These are phyloP conservation scores for Thunnus thynnus DNA, from an alignment of 2,113 vertebrate species.

Conservation along the genomic window DNA sequence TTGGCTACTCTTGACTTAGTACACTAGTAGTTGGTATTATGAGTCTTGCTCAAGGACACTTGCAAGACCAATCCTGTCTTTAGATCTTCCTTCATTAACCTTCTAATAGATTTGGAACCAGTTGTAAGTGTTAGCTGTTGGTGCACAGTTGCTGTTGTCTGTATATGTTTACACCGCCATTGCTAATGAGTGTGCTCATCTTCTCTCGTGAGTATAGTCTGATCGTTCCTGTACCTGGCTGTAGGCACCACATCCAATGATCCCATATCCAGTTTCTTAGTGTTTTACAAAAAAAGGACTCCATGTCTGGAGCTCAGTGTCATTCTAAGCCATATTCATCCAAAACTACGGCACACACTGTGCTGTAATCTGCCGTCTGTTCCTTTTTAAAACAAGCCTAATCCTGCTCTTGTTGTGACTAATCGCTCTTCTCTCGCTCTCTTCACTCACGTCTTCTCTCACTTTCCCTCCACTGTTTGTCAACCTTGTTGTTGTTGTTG, in stretches of 20 bases:
- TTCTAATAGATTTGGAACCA: too few species aligned
- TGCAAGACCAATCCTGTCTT: background rate
- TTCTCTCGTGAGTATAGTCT: background rate
- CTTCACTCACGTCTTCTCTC: conserved; percentile 12
- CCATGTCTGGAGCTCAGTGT: conserved; percentile 24
- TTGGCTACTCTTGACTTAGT: background rate
- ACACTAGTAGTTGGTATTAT: background rate
- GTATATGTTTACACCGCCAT: background rate
- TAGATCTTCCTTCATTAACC: background rate
- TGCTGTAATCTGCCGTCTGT: conserved; percentile 41
- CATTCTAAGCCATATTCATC: conserved; percentile 46
- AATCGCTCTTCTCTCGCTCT: conserved; percentile 40
- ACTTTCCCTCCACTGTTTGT: conserved; percentile 36
- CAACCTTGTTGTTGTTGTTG: background rate
- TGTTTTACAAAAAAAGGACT: conserved; percentile 18
- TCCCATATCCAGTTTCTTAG: conserved; percentile 38
- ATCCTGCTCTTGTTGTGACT: conserved; percentile 64
- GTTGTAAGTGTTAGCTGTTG: background rate
- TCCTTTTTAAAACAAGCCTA: conserved; percentile 60
- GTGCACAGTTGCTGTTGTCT: background rate
- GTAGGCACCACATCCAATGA: background rate
- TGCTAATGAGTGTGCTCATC: background rate
- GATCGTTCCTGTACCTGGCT: conserved; percentile 9
- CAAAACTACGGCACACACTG: conserved; percentile 33
- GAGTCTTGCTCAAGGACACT: background rate